These are phyloP conservation scores for Papilio dardanus DNA, from an alignment of 1,140 invertebrate species.

Conservation along the genomic window DNA sequence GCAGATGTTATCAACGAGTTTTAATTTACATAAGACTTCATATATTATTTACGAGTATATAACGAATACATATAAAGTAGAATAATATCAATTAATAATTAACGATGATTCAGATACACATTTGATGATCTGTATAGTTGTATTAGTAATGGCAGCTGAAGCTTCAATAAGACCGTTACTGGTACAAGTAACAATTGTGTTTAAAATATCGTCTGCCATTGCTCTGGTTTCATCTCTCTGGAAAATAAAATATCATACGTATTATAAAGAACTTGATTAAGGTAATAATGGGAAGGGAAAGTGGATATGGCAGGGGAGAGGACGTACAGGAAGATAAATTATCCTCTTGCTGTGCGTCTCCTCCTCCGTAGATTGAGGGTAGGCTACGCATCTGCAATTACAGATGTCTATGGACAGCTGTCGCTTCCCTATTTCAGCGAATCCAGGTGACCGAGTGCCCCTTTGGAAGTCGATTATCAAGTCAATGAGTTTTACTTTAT, in stretches of 20 bases:
- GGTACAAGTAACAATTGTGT: constrained; percentile 49
- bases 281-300: no score
- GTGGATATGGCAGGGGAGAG: no score
- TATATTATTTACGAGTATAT: background rate
- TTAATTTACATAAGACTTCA: background rate
- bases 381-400: no score
- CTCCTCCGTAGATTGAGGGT: no score
- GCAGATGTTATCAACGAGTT: constrained; percentile 84
- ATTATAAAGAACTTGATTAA: background rate
- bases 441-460: no score
- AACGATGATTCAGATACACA: constrained; percentile 44
- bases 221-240: constrained; percentile 49
- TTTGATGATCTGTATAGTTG: constrained; percentile 48
- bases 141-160: constrained; percentile 43
- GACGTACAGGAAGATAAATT: no score
- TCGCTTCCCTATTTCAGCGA: no score
- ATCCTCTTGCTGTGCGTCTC: no score
- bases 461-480: no score
- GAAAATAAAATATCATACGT: constrained; percentile 37
- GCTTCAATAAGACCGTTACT: constrained; percentile 49
- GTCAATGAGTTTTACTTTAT: no score
- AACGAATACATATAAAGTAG: background rate
- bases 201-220: constrained; percentile 46
- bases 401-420: no score
- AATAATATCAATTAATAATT: background rate